Conservation (phyloP, 2,113 vertebrate genomes). For the Chamaea fasciata region DNA sequence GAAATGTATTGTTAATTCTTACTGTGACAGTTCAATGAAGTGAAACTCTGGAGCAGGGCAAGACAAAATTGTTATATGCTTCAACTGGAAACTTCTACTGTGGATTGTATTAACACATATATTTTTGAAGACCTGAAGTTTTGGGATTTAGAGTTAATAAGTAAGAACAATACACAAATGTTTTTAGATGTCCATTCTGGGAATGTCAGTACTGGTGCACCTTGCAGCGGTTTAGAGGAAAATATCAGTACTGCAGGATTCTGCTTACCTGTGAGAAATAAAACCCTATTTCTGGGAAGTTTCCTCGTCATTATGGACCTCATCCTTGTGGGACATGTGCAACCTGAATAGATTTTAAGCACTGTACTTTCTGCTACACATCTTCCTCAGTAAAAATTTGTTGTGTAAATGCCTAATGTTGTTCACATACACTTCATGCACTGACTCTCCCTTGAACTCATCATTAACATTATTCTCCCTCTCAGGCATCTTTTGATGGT, state of each 20-base stretch:
- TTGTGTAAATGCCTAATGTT: background rate
- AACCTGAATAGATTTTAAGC: background rate
- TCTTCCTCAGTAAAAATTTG: background rate
- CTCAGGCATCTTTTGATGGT: background rate
- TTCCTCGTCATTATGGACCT: background rate
- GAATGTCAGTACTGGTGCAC: background rate
- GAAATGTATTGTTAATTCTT: background rate
- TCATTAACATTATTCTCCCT: background rate
- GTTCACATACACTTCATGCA: background rate
- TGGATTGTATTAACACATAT: background rate
- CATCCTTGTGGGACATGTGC: background rate
- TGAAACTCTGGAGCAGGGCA: background rate
- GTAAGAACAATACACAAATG: background rate
- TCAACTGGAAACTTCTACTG: background rate
- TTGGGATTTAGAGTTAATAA: background rate
- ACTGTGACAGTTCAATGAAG: background rate
- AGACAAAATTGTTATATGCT: background rate
- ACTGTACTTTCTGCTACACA: rapidly evolving
- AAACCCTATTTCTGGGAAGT: background rate
- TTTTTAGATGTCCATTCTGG: background rate
- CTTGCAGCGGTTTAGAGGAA: background rate
- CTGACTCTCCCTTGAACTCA: background rate
- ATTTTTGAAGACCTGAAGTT: background rate
- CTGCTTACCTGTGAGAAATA: background rate
- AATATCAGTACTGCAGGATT: background rate